Base-by-base conservation (phyloP, 2,113 vertebrate species). In the Myanophis thanlyinensis region DNA sequence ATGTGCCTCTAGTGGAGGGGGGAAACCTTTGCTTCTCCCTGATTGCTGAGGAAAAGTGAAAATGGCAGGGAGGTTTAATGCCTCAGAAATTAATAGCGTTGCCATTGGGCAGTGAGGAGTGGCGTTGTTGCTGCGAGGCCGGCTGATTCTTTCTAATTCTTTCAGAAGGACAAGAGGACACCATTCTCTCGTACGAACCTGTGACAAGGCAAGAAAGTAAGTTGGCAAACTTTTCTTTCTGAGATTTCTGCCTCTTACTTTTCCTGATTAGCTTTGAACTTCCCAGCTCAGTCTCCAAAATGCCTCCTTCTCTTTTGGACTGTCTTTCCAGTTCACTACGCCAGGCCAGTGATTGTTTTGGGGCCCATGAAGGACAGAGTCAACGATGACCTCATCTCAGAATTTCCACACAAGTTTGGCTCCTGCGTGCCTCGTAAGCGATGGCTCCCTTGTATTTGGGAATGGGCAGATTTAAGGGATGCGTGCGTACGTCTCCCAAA, bases 191-290 rank as follows among this genome's bases (percentile, higher is more conserved):
- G 0, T 99, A 99, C 1, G 99, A 99, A 96, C 99, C 99, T 1
- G 99, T 99, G 95, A 99, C 98, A 0, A 98, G 99, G 95, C 99
- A 99, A 98, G 99, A 99, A 98, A 99, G 99, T 99, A 98, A 99
- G 99, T 98, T 49, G 90, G 88, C 10, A 80, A 35, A 22, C 0
- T 35, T 5, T 35, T 35, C 13, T 5, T 46, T 5, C 20, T 52
- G 35, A 9, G 11, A 35, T 3, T 10, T 13, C 44, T 40, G 27
- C 10, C 1, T 20, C 30, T n/a, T 10, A 4, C n/a, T 40, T 48
- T 9, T 13, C 44, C 30, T 1, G 9, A 30, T 20, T 13, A 49
- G 25, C 51, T 20, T 40, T 73, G 54, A 6, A 20, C 23, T 2
- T 23, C 47, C 27, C 56, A 18, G 1, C 0, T 0, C 2, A 40